phyloP scores from a whole-genome alignment of 2,888 invertebrate genomes.

The Spodoptera exigua region DNA sequence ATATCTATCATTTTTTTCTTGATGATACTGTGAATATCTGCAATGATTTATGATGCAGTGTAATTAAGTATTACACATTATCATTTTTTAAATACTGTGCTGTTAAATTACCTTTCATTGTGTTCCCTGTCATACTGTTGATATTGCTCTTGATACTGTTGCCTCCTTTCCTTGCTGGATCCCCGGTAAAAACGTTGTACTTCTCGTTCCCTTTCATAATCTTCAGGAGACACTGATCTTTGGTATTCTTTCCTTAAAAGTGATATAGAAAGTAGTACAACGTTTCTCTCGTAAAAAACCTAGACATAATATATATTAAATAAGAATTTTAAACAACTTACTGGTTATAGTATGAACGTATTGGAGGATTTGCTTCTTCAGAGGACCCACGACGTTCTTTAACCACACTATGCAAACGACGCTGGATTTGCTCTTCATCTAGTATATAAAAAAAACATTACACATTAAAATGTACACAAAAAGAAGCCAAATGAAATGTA shows the following conservation, averaged over 20 bases:
- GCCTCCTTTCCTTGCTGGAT: conserved; percentile 80
- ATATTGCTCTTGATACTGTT: conserved; percentile 74
- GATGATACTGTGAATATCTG: conserved; percentile 74
- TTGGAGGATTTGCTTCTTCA: conserved; percentile 75
- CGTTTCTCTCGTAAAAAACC: too few species aligned
- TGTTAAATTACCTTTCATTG: conserved; percentile 71
- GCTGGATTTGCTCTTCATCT: conserved; percentile 70
- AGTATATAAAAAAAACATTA: neutral
- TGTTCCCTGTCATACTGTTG: conserved; percentile 71
- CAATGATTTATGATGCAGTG: conserved; percentile 59
- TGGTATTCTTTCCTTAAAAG: conserved; percentile 76
- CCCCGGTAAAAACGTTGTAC: conserved; percentile 83
- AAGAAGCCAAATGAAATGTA: too few species aligned
- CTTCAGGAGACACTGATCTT: conserved; percentile 72
- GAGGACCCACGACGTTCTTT: conserved; percentile 79
- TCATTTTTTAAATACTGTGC: conserved; percentile 11
- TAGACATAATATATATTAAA: too few species aligned
- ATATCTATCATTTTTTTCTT: conserved; percentile 74
- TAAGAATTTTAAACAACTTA: conserved; percentile 60
- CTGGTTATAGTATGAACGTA: conserved; percentile 82
- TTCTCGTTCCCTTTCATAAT: conserved; percentile 78
- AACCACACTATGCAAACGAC: conserved; percentile 82
- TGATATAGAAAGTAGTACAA: too few species aligned
- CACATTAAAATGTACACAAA: neutral
- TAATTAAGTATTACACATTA: conserved; percentile 39